These are phyloP conservation scores for Calvadosia cruxmelitensis DNA, from an alignment of 30 jellyfish, hydroid and myxozoan species.

Conservation along the genomic window DNA sequence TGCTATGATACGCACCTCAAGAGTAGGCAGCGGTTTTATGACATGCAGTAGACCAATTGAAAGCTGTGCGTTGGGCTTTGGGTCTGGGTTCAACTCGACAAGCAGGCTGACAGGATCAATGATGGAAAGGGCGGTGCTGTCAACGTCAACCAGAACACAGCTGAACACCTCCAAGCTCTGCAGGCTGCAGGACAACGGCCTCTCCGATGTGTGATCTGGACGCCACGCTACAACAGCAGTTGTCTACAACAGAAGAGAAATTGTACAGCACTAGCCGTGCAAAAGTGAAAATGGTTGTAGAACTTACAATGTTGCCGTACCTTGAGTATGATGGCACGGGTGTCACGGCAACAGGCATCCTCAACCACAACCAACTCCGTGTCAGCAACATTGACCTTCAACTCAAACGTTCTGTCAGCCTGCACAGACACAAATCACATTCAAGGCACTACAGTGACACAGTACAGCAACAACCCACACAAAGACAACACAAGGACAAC, in stretches of 20 bases:
- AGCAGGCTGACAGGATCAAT: slow-evolving; percentile 92
- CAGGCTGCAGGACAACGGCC: slow-evolving; percentile 85
- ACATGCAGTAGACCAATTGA: slow-evolving; percentile 67
- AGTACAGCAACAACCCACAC: background rate
- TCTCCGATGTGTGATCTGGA: slow-evolving; percentile 76
- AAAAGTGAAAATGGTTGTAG: background rate
- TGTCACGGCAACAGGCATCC: slow-evolving; percentile 50
- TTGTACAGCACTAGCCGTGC: background rate
- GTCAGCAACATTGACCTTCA: slow-evolving; percentile 83
- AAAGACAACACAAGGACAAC: background rate
- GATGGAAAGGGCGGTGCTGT: slow-evolving; percentile 87
- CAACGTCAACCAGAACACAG: slow-evolving; percentile 73
- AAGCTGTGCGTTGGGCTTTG: slow-evolving; percentile 15
- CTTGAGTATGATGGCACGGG: slow-evolving; percentile 79
- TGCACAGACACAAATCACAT: too few relatives aligned
- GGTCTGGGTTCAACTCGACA: slow-evolving; percentile 71
- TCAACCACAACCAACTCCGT: slow-evolving; percentile 88
- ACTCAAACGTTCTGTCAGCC: slow-evolving; percentile 61
- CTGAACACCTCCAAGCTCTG: slow-evolving; percentile 93
- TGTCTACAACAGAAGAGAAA: slow-evolving; percentile 24
- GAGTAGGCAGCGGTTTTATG: slow-evolving; percentile 44
- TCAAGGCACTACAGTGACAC: background rate
- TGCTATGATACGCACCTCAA: slow-evolving; percentile 42
- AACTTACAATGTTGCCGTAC: slow-evolving; percentile 12
- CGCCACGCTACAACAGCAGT: slow-evolving; percentile 96